phyloP scores from a whole-genome alignment of 2,113 vertebrate species.

The Holacanthus passer region DNA sequence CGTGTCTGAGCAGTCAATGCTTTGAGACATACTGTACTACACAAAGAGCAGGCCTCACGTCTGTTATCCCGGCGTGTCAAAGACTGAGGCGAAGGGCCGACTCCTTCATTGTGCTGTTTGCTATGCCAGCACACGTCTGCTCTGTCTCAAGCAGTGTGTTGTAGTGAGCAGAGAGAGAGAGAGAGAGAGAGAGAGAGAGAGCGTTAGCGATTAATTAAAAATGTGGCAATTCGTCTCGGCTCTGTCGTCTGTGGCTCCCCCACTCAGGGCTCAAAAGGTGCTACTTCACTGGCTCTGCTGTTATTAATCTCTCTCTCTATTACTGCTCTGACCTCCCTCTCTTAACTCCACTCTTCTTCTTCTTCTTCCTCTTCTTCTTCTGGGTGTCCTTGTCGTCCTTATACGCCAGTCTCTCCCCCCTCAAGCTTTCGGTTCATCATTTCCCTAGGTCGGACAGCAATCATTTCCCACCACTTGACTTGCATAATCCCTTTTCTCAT shows the following conservation, averaged over 20 bases:
- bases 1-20: neutral
- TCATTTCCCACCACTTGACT: constrained; percentile 58
- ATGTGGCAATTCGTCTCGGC: constrained; percentile 72
- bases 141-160: constrained; percentile 37
- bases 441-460: constrained; percentile 50
- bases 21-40: constrained; percentile 18
- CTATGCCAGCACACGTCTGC: constrained; percentile 51
- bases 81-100: neutral
- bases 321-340: constrained; percentile 34
- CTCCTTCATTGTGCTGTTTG: constrained; percentile 35
- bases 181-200: constrained; percentile 24
- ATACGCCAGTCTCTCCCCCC: neutral
- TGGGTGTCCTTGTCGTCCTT: constrained; percentile 40
- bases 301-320: constrained; percentile 69
- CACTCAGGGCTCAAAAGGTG: constrained; percentile 65
- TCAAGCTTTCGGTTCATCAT: constrained; percentile 19
- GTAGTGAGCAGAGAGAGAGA: constrained; percentile 33
- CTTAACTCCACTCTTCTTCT: constrained; percentile 32
- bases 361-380: constrained; percentile 28
- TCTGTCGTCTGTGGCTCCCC: constrained; percentile 55
- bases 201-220: constrained; percentile 79
- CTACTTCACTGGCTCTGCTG: constrained; percentile 68
- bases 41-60: constrained; percentile 29
- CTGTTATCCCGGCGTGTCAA: constrained; percentile 27
- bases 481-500: constrained; percentile 53